Conservation (phyloP, 1,140 invertebrate species). For the Doryteuthis pealeii region DNA sequence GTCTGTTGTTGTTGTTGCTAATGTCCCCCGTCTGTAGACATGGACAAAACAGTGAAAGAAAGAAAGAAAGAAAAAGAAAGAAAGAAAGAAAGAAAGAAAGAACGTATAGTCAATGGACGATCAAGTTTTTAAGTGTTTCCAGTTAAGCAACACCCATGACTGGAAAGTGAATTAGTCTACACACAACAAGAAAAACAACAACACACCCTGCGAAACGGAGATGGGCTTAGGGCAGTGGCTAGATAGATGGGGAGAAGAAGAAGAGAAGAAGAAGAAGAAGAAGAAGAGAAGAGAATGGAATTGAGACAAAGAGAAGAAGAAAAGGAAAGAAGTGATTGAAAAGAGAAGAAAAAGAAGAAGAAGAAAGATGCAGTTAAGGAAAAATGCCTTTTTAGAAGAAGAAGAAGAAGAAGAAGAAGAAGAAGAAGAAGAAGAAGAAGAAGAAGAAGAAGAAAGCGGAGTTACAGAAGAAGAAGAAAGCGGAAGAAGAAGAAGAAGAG, state of each 20-base stretch:
- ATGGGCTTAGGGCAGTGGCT: no score
- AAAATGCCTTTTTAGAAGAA: background rate
- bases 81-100: no score
- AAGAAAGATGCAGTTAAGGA: background rate
- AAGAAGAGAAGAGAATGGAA: background rate
- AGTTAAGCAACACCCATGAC: no score
- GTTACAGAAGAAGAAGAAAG: background rate
- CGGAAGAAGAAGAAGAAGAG: background rate
- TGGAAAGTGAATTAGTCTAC: no score
- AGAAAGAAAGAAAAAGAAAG: no score
- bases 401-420: background rate
- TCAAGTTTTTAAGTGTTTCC: no score
- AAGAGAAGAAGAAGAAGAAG: background rate
- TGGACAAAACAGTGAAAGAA: no score
- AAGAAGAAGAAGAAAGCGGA: background rate
- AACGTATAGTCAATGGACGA: no score
- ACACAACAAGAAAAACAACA: no score
- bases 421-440: background rate
- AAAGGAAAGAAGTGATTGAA: background rate
- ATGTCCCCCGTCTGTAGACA: no score
- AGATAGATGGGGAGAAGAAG: background rate
- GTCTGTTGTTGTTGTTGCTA: no score
- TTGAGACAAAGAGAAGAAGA: background rate
- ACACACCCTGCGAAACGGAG: no score
- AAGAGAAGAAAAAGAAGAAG: background rate